phyloP scores from a whole-genome alignment of 1,140 invertebrate species.

The Gyrodactylus bullatarudis region DNA sequence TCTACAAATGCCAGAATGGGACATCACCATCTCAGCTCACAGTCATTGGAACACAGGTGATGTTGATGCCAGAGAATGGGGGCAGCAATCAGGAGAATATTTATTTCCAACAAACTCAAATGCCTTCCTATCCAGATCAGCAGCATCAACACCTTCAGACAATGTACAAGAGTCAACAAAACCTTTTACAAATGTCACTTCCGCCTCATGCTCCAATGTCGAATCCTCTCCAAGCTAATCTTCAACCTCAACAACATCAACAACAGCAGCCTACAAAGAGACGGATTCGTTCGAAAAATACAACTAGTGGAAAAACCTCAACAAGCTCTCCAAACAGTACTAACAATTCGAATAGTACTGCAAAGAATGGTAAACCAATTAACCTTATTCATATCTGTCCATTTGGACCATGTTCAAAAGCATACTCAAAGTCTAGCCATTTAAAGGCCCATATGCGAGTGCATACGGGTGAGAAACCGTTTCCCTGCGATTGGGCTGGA shows the following conservation, averaged over 20 bases:
- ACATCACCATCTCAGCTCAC: no score
- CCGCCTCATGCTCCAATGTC: no score
- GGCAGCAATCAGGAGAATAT: not conserved
- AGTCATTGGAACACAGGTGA: not conserved
- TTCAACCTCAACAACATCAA: not conserved
- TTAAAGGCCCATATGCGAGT: slow-evolving; percentile 61
- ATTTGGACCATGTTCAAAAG: slow-evolving; percentile 39
- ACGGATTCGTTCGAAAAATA: not conserved
- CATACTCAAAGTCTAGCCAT: slow-evolving; percentile 75
- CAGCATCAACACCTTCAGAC: not conserved
- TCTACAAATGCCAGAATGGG: not conserved
- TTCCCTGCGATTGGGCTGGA: slow-evolving; percentile 55
- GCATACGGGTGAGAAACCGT: slow-evolving; percentile 67
- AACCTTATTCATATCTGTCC: slow-evolving; percentile 2
- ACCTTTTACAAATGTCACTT: no score
- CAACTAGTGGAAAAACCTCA: not conserved
- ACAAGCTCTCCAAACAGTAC: not conserved
- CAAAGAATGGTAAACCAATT: no score
- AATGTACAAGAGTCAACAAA: not conserved
- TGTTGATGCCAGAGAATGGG: not conserved
- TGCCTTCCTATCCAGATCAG: no score
- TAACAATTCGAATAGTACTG: no score
- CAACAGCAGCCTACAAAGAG: not conserved
- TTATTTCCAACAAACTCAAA: not conserved
- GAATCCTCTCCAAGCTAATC: not conserved